Evolutionary conservation across 2,113 vertebrate species (phyloP), one percentile per base, ranked within the genome.

Genomic region (Istiophorus platypterus): DNA sequence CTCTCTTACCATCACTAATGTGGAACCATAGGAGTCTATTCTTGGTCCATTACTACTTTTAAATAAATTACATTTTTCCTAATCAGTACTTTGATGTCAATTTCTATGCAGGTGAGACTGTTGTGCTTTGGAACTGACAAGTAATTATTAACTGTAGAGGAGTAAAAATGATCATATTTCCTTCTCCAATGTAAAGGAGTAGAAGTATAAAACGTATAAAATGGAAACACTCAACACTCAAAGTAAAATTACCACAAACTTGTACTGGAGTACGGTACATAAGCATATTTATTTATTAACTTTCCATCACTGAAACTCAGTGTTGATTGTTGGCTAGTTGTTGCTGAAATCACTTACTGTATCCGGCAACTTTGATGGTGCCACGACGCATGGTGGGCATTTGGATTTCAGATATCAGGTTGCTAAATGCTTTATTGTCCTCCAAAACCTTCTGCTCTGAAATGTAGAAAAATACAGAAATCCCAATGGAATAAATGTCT

Each of bases 361-460:
- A 92, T 73, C 63, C 91, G 54, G 66, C 85, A 7, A 98, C 42
- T 47, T 0, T 58, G 89, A 99, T 86, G 15, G 1, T 76, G 4
- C 4, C 76, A 41, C 90, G 22, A 4, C 13, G 72, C 91, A 96
- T 95, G 13, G 90, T 93, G 68, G 98, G 98, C 96, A 99, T 97
- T 62, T 95, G 91, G 70, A 98, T 84, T n/a, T 95, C 84, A 65
- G 96, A 78, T 67, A 98, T 92, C 12, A 87, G 65, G 54, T 76
- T 78, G 14, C 81, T 67, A 89, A 99, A 92, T 4, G 77, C 88
- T 3, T 74, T 89, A 78, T 99, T 99, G 42, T 96, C 91, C 95
- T 99, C 97, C 86, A 99, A 81, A 85, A 84, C 56, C 17, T 84
- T 86, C 31, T 96, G 5, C 80, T 93, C 98, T 99, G 73, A 92